Evolutionary conservation across 1,140 invertebrate genomes (phyloP).

Genomic region (Apis cerana): DNA sequence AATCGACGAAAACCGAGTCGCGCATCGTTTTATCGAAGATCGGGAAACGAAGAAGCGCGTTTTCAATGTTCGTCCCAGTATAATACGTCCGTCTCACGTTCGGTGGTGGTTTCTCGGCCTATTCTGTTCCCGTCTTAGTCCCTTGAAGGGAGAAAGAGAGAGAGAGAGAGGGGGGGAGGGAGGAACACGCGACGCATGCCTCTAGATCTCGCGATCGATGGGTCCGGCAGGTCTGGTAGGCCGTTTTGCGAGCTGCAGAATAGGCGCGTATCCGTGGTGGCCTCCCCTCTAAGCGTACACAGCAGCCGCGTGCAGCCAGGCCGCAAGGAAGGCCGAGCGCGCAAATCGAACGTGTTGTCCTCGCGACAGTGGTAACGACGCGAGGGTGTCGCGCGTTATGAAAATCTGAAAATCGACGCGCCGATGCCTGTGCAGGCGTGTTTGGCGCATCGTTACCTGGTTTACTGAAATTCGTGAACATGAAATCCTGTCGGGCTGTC

Average conservation of each 20-base stretch:
- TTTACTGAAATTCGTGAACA: conserved; percentile 77
- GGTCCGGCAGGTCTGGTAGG: conserved; percentile 21
- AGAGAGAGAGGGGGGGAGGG: background rate
- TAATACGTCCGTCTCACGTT: too few species aligned
- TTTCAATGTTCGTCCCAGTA: background rate
- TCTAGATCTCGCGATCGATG: conserved; percentile 61
- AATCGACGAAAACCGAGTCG: background rate
- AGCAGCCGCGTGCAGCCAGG: conserved; percentile 33
- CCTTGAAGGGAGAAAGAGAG: background rate
- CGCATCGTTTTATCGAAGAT: background rate
- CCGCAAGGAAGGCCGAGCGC: conserved; percentile 41
- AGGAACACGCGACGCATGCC: conserved; percentile 29
- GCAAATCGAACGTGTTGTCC: conserved; percentile 23
- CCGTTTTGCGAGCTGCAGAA: conserved; percentile 23
- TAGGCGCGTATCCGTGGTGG: conserved; percentile 50
- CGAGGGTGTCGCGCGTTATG: conserved; percentile 3
- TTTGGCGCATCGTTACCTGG: conserved; percentile 74
- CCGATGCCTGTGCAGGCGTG: conserved; percentile 37
- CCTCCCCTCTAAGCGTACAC: conserved; percentile 31
- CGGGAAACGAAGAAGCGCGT: background rate
- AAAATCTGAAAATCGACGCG: conserved; percentile 47
- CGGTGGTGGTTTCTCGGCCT: background rate
- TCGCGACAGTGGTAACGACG: conserved; percentile 7
- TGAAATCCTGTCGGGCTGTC: conserved; percentile 73
- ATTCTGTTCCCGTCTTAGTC: background rate